These are phyloP conservation scores for Zhengitettix transpicula DNA, from an alignment of 2,888 invertebrate species.

Conservation along the genomic window DNA sequence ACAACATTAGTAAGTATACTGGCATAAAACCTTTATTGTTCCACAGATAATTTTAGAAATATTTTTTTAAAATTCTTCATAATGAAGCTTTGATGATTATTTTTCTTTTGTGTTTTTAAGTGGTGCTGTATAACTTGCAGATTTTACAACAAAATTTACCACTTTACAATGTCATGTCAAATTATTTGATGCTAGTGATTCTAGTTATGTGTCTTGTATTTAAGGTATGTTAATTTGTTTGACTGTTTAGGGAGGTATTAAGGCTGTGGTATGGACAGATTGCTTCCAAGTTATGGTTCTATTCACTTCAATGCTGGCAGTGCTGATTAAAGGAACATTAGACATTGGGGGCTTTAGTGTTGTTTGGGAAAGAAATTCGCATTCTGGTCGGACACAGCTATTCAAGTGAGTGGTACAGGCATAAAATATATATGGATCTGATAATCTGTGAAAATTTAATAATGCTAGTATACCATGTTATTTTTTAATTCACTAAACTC, in stretches of 20 bases:
- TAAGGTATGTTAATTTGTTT: neutral
- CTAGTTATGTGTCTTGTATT: no score
- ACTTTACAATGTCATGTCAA: no score
- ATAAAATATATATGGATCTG: neutral
- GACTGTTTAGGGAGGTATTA: slow-evolving; percentile 22
- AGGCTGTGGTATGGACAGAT: slow-evolving; percentile 28
- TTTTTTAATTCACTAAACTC: no score
- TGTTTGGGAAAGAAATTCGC: slow-evolving; percentile 19
- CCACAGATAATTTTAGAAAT: no score
- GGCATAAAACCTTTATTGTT: neutral
- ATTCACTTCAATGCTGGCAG: slow-evolving; percentile 21
- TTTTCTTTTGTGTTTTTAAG: no score
- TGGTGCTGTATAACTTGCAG: no score
- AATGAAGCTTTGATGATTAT: no score
- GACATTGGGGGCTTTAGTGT: slow-evolving; percentile 22
- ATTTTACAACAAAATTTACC: no score
- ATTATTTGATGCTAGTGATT: no score
- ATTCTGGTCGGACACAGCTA: slow-evolving; percentile 16
- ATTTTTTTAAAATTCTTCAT: no score
- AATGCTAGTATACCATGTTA: no score
- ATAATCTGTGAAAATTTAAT: no score
- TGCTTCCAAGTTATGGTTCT: slow-evolving; percentile 25
- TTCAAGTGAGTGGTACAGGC: slow-evolving; percentile 16
- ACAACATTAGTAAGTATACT: slow-evolving; percentile 30
- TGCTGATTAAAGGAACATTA: slow-evolving; percentile 22